Conservation (phyloP, 1,140 invertebrate genomes). For the Apis mellifera region DNA sequence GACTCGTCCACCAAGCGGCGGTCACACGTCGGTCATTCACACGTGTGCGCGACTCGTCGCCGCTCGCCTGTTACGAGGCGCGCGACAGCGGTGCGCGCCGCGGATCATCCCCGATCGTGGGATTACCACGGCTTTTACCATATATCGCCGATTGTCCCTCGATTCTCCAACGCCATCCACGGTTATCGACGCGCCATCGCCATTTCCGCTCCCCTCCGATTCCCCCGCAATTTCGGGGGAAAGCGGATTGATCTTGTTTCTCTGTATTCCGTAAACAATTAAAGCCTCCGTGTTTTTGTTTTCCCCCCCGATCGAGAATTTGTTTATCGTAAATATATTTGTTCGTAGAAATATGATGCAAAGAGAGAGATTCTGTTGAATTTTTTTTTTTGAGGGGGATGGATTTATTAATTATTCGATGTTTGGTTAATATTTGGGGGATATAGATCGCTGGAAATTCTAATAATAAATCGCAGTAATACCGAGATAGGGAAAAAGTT, state of each 20-base stretch:
- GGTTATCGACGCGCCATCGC: not conserved
- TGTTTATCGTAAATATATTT: too few species aligned
- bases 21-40: constrained; percentile 72
- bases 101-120: constrained; percentile 38
- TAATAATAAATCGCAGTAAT: not conserved
- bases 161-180: not conserved
- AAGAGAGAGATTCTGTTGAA: too few species aligned
- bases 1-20: constrained; percentile 61
- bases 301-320: not conserved
- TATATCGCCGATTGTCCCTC: constrained; percentile 13
- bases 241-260: not conserved
- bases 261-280: too few species aligned
- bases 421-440: not conserved
- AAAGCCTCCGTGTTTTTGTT: not conserved
- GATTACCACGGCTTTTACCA: constrained; percentile 40
- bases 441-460: not conserved
- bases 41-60: constrained; percentile 57
- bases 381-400: too few species aligned
- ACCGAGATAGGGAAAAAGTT: not conserved
- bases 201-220: not conserved
- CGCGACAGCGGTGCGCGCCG: constrained; percentile 34
- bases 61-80: constrained; percentile 40
- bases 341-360: too few species aligned
- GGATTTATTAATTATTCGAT: too few species aligned
- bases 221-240: not conserved